Conservation (phyloP, 2,113 vertebrate species). For the Camarhynchus parvulus region DNA sequence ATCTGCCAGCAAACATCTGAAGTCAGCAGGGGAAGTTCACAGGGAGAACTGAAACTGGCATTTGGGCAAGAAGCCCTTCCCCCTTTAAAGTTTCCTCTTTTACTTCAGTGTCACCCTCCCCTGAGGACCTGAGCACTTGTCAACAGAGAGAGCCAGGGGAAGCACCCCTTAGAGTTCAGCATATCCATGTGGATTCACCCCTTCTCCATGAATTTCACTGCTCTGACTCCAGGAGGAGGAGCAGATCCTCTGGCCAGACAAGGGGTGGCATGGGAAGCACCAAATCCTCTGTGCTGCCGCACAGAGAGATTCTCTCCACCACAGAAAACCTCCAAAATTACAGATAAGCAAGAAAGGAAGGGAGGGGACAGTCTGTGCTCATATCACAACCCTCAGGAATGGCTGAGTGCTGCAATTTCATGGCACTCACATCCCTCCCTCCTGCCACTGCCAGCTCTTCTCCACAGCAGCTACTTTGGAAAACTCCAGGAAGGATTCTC, state of each 20-base stretch:
- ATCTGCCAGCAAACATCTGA: not conserved
- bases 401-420: not conserved
- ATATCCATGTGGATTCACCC: not conserved
- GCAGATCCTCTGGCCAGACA: not conserved
- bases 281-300: not conserved
- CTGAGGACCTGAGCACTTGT: rapidly evolving
- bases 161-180: not conserved
- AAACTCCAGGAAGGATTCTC: not conserved
- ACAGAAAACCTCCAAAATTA: not conserved
- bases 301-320: rapidly evolving
- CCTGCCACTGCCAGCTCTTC: not conserved
- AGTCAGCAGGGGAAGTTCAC: not conserved
- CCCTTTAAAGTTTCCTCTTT: not conserved
- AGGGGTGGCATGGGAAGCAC: not conserved
- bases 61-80: not conserved
- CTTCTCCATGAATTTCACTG: not conserved
- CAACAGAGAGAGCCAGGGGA: not conserved
- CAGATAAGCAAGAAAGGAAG: not conserved
- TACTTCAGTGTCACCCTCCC: not conserved
- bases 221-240: not conserved
- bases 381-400: not conserved
- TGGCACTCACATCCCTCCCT: not conserved
- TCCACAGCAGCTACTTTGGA: not conserved
- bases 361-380: not conserved
- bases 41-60: not conserved